A percentile compares a stretch with the other conserved stretches of the same genome.
Evolutionary conservation across 2,888 invertebrate genomes (phyloP).

Genomic region (Ryuthela nishihirai): DNA sequence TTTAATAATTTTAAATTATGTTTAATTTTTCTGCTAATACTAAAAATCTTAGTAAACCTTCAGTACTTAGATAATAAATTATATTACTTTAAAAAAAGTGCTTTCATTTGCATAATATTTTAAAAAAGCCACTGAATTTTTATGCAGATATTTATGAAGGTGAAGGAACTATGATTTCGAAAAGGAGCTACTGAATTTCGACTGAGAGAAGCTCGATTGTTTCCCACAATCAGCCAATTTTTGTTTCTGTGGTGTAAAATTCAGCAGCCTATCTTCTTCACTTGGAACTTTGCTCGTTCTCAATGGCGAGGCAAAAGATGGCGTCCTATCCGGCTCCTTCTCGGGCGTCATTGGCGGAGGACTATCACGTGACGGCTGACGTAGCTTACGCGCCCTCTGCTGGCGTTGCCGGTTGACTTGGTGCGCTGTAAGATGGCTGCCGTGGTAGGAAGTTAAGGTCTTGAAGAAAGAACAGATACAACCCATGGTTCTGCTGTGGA

Average conservation of each 20-base stretch:
- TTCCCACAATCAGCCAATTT: constrained; percentile 26
- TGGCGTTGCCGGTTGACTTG: constrained; percentile 41
- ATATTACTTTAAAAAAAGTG: no score
- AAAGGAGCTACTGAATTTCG: constrained; percentile 23
- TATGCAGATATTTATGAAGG: no score
- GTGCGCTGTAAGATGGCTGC: constrained; percentile 42
- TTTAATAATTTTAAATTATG: no score
- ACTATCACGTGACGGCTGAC: constrained; percentile 11
- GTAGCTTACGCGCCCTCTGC: constrained; percentile 32
- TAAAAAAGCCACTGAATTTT: no score
- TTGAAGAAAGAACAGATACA: constrained; percentile 42
- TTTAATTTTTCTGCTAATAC: no score
- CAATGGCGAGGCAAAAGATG: background rate
- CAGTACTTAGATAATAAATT: no score
- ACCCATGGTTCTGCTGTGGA: constrained; percentile 32
- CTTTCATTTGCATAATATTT: no score
- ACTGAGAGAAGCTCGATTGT: constrained; percentile 31
- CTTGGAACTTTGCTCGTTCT: background rate
- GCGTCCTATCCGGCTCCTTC: constrained; percentile 5
- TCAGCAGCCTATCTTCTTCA: constrained; percentile 30
- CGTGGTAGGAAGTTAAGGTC: constrained; percentile 42
- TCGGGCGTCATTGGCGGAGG: constrained; percentile 20
- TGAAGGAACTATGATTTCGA: constrained; percentile 19
- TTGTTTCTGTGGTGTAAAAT: constrained; percentile 17
- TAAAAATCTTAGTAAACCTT: no score